Evolutionary conservation across 2,888 invertebrate genomes (phyloP), one percentile per base, ranked within the genome.

Genomic region (Coelopa pilipes): DNA sequence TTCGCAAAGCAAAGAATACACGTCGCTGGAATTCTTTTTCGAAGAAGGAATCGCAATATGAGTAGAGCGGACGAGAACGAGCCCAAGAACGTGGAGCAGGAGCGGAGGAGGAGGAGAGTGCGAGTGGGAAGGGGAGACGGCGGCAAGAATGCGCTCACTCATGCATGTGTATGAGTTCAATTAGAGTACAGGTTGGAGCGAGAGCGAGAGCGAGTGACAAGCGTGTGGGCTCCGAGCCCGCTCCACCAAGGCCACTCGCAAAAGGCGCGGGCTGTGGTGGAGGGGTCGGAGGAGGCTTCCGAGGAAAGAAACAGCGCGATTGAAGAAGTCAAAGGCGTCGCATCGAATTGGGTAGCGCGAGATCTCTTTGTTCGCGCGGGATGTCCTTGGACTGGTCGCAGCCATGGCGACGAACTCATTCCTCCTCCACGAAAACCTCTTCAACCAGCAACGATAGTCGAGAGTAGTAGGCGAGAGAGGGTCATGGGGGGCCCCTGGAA

Each of bases 151-250:
- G 53, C 63, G 55, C 46, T 70, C 70, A 12, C 46, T 63, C 21
- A 69, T 69, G 69, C 47, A 66, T 49, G 72, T 34, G 57, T 66
- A 53, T 57, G 46, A 66, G 70, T 70, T 70, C 70, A 70, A 60
- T 70, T 47, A 60, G 47, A 60, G 49, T 70, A 50, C 49, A 9
- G n/a, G n/a, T n/a, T n/a, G n/a, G 69, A 19, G 50, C 13, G 47
- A 15, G n/a, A 24, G 62, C 62, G 34, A 21, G 13, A 50, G 50
- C 24, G 49, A 5, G n/a, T 45, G 34, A 34, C 13, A 34, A 45
- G 9, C n/a, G 62, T 62, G 62, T 34, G 46, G 47, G 65, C 11
- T 65, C 46, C n/a, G 46, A 46, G 9, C 34, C 50, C 50, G 34
- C 50, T 0, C 62, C 62, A 34, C 62, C 62, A 70, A 70, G 70